These are phyloP conservation scores for Phrynocephalus vlangalii DNA, from an alignment of 2,797 vertebrate species.

Conservation along the genomic window DNA sequence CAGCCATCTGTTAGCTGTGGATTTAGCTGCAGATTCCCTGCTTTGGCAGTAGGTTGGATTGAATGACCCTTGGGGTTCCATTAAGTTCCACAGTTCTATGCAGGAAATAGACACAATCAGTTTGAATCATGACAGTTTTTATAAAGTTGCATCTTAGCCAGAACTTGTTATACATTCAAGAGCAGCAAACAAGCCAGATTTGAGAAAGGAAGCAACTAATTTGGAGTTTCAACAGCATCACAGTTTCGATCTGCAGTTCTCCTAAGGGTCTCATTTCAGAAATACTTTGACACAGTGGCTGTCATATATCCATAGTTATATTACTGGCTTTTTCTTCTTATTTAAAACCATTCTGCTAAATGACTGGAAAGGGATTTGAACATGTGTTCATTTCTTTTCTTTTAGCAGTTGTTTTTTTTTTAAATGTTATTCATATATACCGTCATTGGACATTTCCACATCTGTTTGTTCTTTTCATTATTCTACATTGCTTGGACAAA, in stretches of 20 bases:
- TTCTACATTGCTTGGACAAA: constrained; percentile 1
- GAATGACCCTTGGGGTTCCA: too few species aligned
- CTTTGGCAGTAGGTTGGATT: too few species aligned
- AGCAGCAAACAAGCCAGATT: not conserved
- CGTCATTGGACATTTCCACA: constrained; percentile 51
- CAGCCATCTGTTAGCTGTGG: too few species aligned
- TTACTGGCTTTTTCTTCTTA: constrained; percentile 65
- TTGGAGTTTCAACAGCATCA: not conserved
- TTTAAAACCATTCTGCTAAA: constrained; percentile 67
- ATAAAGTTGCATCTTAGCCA: not conserved
- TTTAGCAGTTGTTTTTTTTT: constrained; percentile 46
- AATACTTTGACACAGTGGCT: constrained; percentile 73
- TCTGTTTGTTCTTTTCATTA: not conserved
- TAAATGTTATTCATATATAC: constrained; percentile 41
- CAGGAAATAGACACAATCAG: not conserved
- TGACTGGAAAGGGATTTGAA: constrained; percentile 61
- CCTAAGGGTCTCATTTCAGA: constrained; percentile 77
- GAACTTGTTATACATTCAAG: not conserved
- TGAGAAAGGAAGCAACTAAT: not conserved
- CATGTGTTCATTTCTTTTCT: constrained; percentile 55
- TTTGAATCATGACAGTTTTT: constrained; percentile 62
- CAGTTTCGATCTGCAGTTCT: constrained; percentile 82
- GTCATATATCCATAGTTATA: constrained; percentile 61
- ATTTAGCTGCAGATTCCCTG: too few species aligned
- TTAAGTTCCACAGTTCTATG: not conserved